Conservation (phyloP, 2,113 vertebrate species). For the Entelurus aequoreus region DNA sequence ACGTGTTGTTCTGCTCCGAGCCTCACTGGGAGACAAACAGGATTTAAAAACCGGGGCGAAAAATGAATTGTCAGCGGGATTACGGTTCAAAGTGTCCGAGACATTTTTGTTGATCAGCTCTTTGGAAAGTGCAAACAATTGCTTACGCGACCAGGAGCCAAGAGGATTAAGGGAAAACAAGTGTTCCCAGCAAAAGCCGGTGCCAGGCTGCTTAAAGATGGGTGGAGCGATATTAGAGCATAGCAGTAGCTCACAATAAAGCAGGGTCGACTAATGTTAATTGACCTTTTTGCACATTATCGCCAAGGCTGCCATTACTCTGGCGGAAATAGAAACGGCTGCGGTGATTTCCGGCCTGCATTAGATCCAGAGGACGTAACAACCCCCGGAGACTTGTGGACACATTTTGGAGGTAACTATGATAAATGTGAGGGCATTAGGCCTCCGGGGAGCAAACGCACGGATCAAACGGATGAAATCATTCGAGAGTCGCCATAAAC, state of each 20-base stretch:
- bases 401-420: conserved; percentile 48
- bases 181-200: not conserved
- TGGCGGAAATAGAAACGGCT: conserved; percentile 8
- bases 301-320: conserved; percentile 19
- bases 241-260: not conserved
- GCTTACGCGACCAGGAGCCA: conserved; percentile 9
- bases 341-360: conserved; percentile 32
- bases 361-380: conserved; percentile 49
- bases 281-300: conserved; percentile 2
- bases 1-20: not conserved
- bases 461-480: conserved; percentile 30
- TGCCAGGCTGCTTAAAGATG: not conserved
- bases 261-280: not conserved
- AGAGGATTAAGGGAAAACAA: conserved; percentile 1
- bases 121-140: conserved; percentile 9
- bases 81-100: conserved; percentile 6
- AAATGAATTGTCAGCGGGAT: conserved; percentile 1
- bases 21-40: not conserved
- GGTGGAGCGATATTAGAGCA: not conserved
- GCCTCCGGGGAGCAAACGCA: conserved; percentile 5
- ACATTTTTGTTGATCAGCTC: conserved; percentile 22
- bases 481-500: conserved; percentile 36
- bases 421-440: conserved; percentile 41
- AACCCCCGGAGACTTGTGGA: conserved; percentile 34
- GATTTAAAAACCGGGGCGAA: not conserved